A percentile compares a stretch with the other conserved stretches of the same genome.
Conservation (phyloP, 2,797 vertebrate species). For the Steatocranus sp. region DNA sequence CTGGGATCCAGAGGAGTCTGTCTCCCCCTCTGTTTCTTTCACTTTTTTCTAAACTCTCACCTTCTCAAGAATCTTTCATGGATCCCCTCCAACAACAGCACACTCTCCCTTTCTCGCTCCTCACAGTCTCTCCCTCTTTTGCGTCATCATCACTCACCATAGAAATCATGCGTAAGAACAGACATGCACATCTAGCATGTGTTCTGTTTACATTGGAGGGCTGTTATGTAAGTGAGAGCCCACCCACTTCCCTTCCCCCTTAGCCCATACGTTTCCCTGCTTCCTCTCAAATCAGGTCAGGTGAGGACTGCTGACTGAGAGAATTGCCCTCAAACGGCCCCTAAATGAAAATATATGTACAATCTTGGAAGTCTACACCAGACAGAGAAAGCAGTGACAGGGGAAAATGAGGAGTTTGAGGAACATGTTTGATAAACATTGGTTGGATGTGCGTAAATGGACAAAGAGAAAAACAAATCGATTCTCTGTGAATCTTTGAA, state of each 20-base stretch:
- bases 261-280: conserved; percentile 50
- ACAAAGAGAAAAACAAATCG: background rate
- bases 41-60: background rate
- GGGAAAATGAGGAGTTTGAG: background rate
- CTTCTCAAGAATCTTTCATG: conserved; percentile 17
- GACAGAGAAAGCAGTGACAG: background rate
- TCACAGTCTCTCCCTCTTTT: background rate
- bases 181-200: conserved; percentile 17
- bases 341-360: conserved; percentile 11
- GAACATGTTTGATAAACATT: background rate
- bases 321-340: conserved; percentile 3
- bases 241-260: conserved; percentile 4
- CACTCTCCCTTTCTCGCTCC: background rate
- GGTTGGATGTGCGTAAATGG: background rate
- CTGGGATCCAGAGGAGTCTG: conserved; percentile 2
- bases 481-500: background rate
- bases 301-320: conserved; percentile 58
- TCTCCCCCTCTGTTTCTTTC: background rate
- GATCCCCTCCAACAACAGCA: conserved; percentile 22
- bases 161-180: background rate
- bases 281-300: conserved; percentile 65
- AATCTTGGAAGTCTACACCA: background rate
- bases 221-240: conserved; percentile 66
- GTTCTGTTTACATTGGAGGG: conserved; percentile 48
- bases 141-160: background rate